A percentile compares a stretch with the other conserved stretches of the same genome.
phyloP scores from a whole-genome alignment of 2,888 invertebrate genomes.

The Tenthredo livida region DNA sequence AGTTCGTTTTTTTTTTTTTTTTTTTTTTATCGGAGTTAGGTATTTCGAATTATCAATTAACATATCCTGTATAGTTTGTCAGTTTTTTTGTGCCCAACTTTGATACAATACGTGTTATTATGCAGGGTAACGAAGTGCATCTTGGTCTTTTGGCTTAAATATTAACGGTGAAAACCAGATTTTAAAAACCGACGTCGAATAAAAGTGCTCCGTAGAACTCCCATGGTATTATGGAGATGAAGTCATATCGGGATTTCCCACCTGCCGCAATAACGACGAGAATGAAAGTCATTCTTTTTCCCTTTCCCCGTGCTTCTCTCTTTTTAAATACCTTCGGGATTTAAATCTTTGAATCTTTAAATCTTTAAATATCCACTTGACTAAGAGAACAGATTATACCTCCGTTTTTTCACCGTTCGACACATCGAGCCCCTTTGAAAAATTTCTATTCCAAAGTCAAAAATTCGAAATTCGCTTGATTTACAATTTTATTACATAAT shows the following conservation, averaged over 20 bases:
- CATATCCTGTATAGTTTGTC: no score
- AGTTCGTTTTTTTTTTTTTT: no score
- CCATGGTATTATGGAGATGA: conserved; percentile 3
- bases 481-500: neutral
- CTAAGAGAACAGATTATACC: neutral
- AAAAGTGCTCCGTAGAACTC: neutral
- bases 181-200: neutral
- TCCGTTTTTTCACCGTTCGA: no score
- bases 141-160: neutral
- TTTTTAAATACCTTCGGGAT: neutral
- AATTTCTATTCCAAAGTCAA: neutral
- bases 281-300: neutral
- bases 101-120: neutral
- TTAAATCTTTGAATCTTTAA: conserved; percentile 1
- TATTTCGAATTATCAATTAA: no score
- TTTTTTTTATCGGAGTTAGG: no score
- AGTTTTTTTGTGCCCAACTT: no score
- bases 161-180: neutral
- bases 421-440: neutral
- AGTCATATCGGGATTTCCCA: conserved; percentile 22
- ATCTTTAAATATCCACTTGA: neutral
- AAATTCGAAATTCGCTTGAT: neutral
- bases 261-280: conserved; percentile 21
- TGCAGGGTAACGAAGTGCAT: neutral
- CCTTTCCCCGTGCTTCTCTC: neutral